These are phyloP conservation scores for Dysmachus trigonus DNA, from an alignment of 2,888 invertebrate genomes.

Conservation along the genomic window DNA sequence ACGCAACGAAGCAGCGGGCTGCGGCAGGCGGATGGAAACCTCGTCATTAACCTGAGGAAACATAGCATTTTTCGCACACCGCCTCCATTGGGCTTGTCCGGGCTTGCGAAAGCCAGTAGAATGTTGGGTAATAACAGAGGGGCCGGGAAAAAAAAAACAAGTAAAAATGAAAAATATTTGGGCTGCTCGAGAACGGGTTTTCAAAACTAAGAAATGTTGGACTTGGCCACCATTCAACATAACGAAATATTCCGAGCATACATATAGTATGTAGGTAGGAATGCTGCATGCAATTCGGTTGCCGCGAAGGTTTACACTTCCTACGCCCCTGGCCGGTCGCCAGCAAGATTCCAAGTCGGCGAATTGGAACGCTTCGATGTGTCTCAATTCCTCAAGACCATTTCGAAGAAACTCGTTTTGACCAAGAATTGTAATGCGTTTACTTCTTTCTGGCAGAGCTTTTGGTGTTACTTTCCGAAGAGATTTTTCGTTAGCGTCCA, in stretches of 20 bases:
- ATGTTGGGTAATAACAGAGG: neutral
- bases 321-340: neutral
- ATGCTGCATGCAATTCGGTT: neutral
- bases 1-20: neutral
- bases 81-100: neutral
- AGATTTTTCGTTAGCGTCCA: neutral
- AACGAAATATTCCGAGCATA: neutral
- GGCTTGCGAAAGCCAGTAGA: neutral
- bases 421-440: neutral
- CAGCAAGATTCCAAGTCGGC: neutral
- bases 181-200: slow-evolving; percentile 5
- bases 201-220: neutral
- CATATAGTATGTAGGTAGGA: too few relatives aligned
- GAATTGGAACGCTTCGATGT: neutral
- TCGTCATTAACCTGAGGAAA: neutral
- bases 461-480: neutral
- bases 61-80: slow-evolving; percentile 17
- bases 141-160: neutral
- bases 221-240: neutral
- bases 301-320: neutral
- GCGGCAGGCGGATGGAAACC: slow-evolving; percentile 8
- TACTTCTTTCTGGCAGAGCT: neutral
- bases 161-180: neutral
- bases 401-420: neutral
- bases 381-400: neutral